phyloP scores from a whole-genome alignment of 1,140 invertebrate species.

The Pinna nobilis region DNA sequence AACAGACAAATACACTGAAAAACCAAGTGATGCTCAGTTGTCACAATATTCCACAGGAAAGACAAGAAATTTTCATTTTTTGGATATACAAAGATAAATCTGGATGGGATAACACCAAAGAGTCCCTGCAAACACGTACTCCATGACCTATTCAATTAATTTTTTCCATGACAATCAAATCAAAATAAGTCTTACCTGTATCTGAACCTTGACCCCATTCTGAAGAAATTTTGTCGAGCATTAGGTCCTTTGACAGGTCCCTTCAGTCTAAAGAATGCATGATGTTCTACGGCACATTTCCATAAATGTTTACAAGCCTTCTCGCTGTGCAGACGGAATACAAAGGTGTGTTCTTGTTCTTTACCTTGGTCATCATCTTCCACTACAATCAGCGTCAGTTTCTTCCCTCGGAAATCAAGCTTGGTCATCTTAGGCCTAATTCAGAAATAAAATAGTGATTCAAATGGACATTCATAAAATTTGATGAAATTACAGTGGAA shows the following conservation, averaged over 20 bases:
- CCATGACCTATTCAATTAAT: too few species aligned
- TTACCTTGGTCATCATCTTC: constrained; percentile 74
- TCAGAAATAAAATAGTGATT: constrained; percentile 15
- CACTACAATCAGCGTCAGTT: constrained; percentile 72
- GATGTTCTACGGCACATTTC: constrained; percentile 99
- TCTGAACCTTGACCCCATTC: constrained; percentile 96
- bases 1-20: too few species aligned
- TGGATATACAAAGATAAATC: too few species aligned
- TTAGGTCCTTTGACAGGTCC: constrained; percentile 92
- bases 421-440: constrained; percentile 92
- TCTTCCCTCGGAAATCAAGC: constrained; percentile 95
- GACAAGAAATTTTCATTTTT: too few species aligned
- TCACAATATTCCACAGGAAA: too few species aligned
- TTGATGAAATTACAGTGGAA: too few species aligned
- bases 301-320: constrained; percentile 98
- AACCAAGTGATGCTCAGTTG: too few species aligned
- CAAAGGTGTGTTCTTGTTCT: constrained; percentile 74
- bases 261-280: constrained; percentile 95
- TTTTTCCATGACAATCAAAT: too few species aligned
- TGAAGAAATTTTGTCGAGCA: constrained; percentile 95
- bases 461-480: neutral
- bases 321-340: constrained; percentile 90
- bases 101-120: too few species aligned
- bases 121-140: too few species aligned
- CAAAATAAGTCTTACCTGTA: constrained; percentile 83